A percentile compares a stretch with the other conserved stretches of the same genome.
Conservation (phyloP, 2,797 vertebrate genomes). For the Brachyalestes nurse region DNA sequence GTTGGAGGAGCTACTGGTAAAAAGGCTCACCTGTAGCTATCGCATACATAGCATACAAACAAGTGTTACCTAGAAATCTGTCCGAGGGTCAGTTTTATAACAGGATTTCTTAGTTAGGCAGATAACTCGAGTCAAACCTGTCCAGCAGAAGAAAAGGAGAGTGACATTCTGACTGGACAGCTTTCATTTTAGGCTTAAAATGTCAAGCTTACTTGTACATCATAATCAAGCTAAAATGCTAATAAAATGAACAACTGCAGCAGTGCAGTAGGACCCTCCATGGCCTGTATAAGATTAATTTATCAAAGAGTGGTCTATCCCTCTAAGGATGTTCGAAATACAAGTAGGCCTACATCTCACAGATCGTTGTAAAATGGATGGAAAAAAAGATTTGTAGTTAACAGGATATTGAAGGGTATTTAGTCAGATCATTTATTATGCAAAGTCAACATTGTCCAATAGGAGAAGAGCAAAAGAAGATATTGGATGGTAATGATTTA, state of each 20-base stretch:
- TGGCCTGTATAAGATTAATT: constrained; percentile 41
- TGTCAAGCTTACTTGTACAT: no score
- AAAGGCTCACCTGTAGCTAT: neutral
- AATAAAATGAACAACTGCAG: neutral
- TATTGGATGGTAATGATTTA: no score
- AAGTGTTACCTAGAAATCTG: neutral
- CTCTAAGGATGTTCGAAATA: constrained; percentile 28
- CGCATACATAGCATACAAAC: neutral
- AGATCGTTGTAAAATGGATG: neutral
- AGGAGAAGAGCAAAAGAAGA: no score
- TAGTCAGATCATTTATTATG: no score
- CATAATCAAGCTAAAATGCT: constrained; percentile 26
- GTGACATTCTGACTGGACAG: no score
- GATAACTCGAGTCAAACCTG: no score
- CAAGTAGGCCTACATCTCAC: constrained; percentile 34
- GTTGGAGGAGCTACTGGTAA: neutral
- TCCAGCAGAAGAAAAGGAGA: no score
- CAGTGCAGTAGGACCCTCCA: constrained; percentile 4
- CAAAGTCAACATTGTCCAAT: no score
- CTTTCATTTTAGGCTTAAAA: no score
- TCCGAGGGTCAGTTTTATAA: neutral
- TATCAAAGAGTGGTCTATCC: constrained; percentile 19
- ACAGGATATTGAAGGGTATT: no score
- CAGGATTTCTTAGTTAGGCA: neutral
- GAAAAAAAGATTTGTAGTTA: no score